phyloP scores from a whole-genome alignment of 2,113 vertebrate species.

The Zapus hudsonius region DNA sequence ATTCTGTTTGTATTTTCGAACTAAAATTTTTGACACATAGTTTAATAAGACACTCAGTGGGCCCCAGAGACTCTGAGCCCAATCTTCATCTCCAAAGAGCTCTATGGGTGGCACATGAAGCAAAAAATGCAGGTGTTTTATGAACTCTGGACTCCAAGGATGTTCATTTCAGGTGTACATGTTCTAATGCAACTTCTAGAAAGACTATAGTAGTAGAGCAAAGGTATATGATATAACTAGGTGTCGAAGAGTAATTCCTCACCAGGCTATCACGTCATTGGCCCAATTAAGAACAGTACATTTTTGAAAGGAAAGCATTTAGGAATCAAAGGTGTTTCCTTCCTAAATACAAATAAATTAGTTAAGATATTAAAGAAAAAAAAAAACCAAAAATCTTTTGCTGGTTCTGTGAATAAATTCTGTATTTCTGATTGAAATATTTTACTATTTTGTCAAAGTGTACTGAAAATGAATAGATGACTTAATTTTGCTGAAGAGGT shows the following conservation, averaged over 20 bases:
- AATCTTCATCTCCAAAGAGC: too few species aligned
- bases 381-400: not conserved
- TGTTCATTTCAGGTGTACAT: accelerated
- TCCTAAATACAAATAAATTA: not conserved
- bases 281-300: not conserved
- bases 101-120: too few species aligned
- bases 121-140: too few species aligned
- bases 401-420: not conserved
- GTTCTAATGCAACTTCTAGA: not conserved
- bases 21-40: not conserved
- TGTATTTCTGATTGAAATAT: not conserved
- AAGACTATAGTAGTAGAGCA: too few species aligned
- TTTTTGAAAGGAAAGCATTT: not conserved
- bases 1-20: too few species aligned
- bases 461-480: not conserved
- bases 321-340: not conserved
- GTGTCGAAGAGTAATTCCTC: not conserved
- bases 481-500: not conserved
- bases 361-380: too few species aligned
- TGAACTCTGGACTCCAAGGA: too few species aligned
- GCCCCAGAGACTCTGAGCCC: too few species aligned
- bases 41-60: not conserved
- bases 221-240: too few species aligned
- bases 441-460: not conserved
- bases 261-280: too few species aligned